Evolutionary conservation across 1,140 invertebrate species (phyloP), one percentile per base, ranked within the genome.

Genomic region (Chrysomallon squamiferum): DNA sequence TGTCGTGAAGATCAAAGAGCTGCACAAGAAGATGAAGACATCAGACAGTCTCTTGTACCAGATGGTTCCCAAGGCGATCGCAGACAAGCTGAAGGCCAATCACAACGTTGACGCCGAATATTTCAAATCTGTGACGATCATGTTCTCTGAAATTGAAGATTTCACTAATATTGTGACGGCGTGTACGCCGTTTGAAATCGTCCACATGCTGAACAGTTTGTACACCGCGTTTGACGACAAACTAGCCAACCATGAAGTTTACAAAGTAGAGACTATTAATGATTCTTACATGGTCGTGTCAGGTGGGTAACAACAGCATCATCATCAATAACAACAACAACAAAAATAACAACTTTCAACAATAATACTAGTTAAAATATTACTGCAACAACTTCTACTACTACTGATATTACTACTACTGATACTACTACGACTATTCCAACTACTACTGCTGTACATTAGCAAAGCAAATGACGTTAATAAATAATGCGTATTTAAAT

Each of bases 41-140:
- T 80, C 76, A 9, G 81, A 83, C 64, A 73, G 71, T 27, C 73
- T 81, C 50, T 69, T 79, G n/a, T 79, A 78, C 52, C 76, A 82
- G 74, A 81, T 81, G 80, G 78, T 94, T 32, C 93, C 71, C 0
- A 68, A 58, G 50, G 61, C 66, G 3, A 62, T 73, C 9, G 68
- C 74, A 3, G 68, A 73, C 1, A 33, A 62, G 22, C 49, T 73
- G 15, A 73, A 73, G 50, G 35, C 61, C 35, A 50, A 52, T 11
- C 43, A 52, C 15, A 32, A 63, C 11, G 59, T 62, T 3, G 68
- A 73, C 9, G 67, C 68, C 3, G 66, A 75, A 33, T 77, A 65
- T 33, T 84, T 78, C 62, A 72, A 79, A 32, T 66, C 62, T 13
- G 78, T 78, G 38, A 84, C 84, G 6, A 74, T 87, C 20, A 82